These are phyloP conservation scores for Erebia epiphron DNA, from an alignment of 2,888 invertebrate genomes.

Conservation along the genomic window DNA sequence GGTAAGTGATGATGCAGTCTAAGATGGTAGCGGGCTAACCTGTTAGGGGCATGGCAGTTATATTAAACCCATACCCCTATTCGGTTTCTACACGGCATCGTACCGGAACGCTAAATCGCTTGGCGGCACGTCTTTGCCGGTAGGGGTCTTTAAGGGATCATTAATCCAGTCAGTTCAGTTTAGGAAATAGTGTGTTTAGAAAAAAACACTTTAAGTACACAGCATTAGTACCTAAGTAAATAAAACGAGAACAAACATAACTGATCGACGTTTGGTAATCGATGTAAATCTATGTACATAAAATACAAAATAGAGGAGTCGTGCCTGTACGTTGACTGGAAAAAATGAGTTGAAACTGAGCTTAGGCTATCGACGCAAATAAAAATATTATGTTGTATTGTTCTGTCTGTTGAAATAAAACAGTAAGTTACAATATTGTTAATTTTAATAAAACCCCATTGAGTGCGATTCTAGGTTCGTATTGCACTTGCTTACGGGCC, in stretches of 20 bases:
- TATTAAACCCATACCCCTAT: too few species aligned
- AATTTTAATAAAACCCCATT: too few species aligned
- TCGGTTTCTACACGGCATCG: too few species aligned
- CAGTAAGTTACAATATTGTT: neutral
- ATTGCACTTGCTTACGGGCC: too few species aligned
- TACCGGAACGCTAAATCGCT: too few species aligned
- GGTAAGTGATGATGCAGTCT: too few species aligned
- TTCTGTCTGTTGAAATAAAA: neutral
- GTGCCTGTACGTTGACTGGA: constrained; percentile 2
- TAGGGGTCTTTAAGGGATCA: too few species aligned
- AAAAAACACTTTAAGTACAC: neutral
- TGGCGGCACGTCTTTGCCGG: too few species aligned
- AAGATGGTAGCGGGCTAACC: too few species aligned
- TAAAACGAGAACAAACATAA: neutral
- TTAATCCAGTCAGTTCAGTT: too few species aligned
- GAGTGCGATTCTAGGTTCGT: too few species aligned
- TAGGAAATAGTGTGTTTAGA: neutral
- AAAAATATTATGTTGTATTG: neutral
- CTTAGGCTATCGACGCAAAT: constrained; percentile 2
- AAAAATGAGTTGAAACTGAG: neutral
- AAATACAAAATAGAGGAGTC: neutral
- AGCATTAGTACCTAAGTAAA: neutral
- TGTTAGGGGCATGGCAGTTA: too few species aligned
- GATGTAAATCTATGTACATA: constrained; percentile 14
- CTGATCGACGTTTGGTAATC: constrained; percentile 8